phyloP scores from a whole-genome alignment of 2,113 vertebrate species.

The Callospermophilus lateralis region DNA sequence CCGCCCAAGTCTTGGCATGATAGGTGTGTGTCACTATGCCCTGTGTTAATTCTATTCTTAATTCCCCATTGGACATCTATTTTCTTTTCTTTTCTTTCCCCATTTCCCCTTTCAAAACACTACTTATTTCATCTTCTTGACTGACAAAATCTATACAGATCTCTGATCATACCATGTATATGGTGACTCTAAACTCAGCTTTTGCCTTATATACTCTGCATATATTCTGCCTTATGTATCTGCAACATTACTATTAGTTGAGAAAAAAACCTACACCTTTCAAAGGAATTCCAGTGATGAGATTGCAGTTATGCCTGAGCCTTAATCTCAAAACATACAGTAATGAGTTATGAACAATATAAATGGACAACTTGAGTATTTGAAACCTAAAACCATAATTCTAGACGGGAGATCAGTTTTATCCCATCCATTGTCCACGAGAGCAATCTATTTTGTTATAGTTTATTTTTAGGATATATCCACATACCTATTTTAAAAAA shows the following conservation, averaged over 20 bases:
- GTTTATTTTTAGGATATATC: slow-evolving; percentile 68
- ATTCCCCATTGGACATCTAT: not conserved
- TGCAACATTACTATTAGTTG: not conserved
- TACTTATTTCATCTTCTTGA: not conserved
- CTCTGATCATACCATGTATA: not conserved
- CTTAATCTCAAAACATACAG: slow-evolving; percentile 65
- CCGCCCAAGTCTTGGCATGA: too few species aligned
- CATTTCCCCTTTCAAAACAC: not conserved
- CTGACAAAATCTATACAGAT: not conserved
- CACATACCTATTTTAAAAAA: slow-evolving; percentile 66
- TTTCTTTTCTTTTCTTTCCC: not conserved
- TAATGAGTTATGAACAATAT: slow-evolving; percentile 41
- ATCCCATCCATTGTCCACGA: slow-evolving; percentile 50
- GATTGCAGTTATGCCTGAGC: slow-evolving; percentile 59
- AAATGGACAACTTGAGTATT: slow-evolving; percentile 58
- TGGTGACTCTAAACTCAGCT: not conserved
- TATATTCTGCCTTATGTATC: not conserved
- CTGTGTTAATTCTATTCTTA: not conserved
- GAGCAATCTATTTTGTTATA: not conserved
- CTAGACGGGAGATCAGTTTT: slow-evolving; percentile 62
- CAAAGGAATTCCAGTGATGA: not conserved
- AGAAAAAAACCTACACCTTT: not conserved
- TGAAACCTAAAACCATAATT: slow-evolving; percentile 46
- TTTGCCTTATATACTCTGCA: not conserved
- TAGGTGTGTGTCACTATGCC: too few species aligned